Conservation (phyloP, 1,140 invertebrate genomes). For the Zaprionus africanus region DNA sequence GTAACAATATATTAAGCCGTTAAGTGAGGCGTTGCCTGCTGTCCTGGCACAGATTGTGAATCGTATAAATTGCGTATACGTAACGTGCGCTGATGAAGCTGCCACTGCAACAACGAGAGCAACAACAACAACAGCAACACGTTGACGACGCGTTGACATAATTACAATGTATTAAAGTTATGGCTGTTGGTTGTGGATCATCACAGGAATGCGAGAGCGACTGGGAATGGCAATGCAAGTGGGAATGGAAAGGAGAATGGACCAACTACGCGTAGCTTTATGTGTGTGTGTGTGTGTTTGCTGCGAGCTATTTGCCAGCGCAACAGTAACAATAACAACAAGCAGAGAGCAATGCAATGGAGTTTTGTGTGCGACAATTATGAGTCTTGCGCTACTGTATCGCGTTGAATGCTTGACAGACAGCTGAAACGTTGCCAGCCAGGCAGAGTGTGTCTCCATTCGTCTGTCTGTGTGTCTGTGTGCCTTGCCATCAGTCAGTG, state of each 20-base stretch:
- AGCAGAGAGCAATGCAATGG: conserved; percentile 11
- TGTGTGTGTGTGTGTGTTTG: background rate
- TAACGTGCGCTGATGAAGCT: conserved; percentile 41
- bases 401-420: conserved; percentile 68
- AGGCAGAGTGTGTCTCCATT: conserved; percentile 18
- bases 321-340: conserved; percentile 11
- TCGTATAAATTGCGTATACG: conserved; percentile 73
- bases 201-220: conserved; percentile 24
- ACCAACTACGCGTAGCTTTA: conserved; percentile 4
- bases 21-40: conserved; percentile 69
- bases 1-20: conserved; percentile 81
- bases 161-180: conserved; percentile 81
- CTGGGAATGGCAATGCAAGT: conserved; percentile 35
- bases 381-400: conserved; percentile 68
- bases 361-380: conserved; percentile 69
- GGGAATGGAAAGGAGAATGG: conserved; percentile 5
- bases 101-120: conserved; percentile 14
- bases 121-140: conserved; percentile 11
- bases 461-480: background rate
- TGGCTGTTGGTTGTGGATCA: conserved; percentile 41
- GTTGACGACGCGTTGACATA: conserved; percentile 60
- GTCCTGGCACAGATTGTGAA: conserved; percentile 68
- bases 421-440: conserved; percentile 71
- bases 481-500: conserved; percentile 10
- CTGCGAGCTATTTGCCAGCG: conserved; percentile 13